A percentile compares a stretch with the other conserved stretches of the same genome.
phyloP scores from a whole-genome alignment of 1,140 invertebrate genomes.

The Drosophila pseudoananassae region DNA sequence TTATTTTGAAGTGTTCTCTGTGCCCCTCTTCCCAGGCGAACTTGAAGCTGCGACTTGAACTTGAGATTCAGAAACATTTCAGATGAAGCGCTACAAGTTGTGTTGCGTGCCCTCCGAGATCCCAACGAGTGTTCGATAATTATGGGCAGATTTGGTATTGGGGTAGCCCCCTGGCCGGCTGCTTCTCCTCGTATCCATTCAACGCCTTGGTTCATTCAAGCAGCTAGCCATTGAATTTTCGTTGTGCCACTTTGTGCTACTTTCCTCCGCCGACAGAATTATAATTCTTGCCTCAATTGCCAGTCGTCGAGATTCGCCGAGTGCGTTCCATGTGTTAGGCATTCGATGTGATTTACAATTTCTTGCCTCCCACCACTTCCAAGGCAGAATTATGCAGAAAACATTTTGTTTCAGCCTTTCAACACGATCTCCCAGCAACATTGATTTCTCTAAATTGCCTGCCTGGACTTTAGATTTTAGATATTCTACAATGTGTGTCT shows the following conservation, averaged over 20 bases:
- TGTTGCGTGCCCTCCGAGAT: constrained; percentile 31
- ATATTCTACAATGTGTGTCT: constrained; percentile 22
- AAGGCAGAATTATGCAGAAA: constrained; percentile 57
- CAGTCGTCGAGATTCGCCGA: constrained; percentile 12
- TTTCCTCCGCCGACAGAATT: constrained; percentile 32
- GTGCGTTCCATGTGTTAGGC: constrained; percentile 69
- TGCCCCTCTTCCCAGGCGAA: constrained; percentile 26
- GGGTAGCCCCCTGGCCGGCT: background rate
- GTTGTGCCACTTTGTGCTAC: constrained; percentile 57
- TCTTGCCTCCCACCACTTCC: constrained; percentile 15
- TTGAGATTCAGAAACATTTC: constrained; percentile 47
- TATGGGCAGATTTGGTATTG: constrained; percentile 48
- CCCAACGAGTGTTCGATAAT: constrained; percentile 49
- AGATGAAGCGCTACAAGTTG: constrained; percentile 67
- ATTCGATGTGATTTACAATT: constrained; percentile 75
- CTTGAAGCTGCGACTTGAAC: constrained; percentile 50
- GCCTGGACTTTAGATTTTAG: constrained; percentile 30
- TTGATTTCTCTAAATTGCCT: constrained; percentile 11
- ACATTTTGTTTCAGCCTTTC: constrained; percentile 61
- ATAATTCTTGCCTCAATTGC: constrained; percentile 43
- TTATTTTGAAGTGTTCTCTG: constrained; percentile 20
- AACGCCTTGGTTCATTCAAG: constrained; percentile 55
- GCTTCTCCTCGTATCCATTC: background rate
- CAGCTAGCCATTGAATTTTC: constrained; percentile 57
- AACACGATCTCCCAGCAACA: constrained; percentile 44